phyloP scores from a whole-genome alignment of 1,140 invertebrate genomes.

The Nilaparvata lugens region DNA sequence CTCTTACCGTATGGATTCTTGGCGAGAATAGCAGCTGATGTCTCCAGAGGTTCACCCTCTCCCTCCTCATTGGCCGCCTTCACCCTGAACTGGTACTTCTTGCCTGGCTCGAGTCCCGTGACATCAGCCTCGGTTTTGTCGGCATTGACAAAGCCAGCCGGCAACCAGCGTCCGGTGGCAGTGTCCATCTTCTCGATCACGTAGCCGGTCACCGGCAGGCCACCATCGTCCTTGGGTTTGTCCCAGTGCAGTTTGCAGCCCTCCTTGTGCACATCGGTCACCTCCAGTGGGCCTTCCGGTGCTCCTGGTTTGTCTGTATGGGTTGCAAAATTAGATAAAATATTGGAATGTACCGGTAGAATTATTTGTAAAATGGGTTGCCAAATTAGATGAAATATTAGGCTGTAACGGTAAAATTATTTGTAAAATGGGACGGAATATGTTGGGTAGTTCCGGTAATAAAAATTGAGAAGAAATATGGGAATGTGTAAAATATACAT shows the following conservation, averaged over 20 bases:
- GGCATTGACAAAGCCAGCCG: constrained; percentile 77
- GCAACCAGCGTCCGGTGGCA: constrained; percentile 76
- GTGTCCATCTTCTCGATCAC: constrained; percentile 89
- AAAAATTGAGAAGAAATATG: no score
- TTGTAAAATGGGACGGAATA: no score
- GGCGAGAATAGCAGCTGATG: constrained; percentile 74
- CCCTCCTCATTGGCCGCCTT: constrained; percentile 93
- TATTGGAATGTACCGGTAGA: no score
- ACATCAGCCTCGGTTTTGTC: constrained; percentile 78
- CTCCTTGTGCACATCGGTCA: constrained; percentile 87
- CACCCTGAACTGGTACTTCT: constrained; percentile 91
- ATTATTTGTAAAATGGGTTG: no score
- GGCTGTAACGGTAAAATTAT: no score
- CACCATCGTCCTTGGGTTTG: constrained; percentile 91
- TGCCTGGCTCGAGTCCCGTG: constrained; percentile 80
- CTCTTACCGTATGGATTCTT: constrained; percentile 88
- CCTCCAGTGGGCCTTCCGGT: constrained; percentile 89
- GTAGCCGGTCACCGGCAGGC: constrained; percentile 81
- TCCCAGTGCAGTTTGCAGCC: constrained; percentile 93
- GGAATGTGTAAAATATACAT: no score
- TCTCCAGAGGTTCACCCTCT: constrained; percentile 85
- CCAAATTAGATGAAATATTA: no score
- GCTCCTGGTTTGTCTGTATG: constrained; percentile 83
- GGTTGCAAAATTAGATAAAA: no score
- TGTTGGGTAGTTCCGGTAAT: no score